These are phyloP conservation scores for Endomychus coccineus DNA, from an alignment of 2,888 invertebrate species.

Conservation along the genomic window DNA sequence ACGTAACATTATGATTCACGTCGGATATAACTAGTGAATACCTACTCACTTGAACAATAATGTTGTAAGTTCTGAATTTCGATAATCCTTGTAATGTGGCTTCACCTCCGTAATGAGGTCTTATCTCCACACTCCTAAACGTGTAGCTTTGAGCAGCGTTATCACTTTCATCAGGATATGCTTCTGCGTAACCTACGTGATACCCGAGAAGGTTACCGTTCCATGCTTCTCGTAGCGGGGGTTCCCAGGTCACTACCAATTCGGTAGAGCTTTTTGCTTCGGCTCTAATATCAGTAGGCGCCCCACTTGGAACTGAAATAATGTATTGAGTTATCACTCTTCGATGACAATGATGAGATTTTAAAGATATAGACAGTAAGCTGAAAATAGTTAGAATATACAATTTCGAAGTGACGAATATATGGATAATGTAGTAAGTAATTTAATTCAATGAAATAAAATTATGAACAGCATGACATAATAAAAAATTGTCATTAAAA, in stretches of 20 bases:
- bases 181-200: conserved; percentile 76
- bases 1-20: too few relatives aligned
- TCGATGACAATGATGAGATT: too few relatives aligned
- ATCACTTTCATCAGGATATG: conserved; percentile 27
- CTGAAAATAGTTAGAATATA: too few relatives aligned
- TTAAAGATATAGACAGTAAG: too few relatives aligned
- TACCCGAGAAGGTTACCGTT: conserved; percentile 82
- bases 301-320: conserved; percentile 64
- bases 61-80: conserved; percentile 73
- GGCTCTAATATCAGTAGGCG: conserved; percentile 72
- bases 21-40: too few relatives aligned
- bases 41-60: conserved; percentile 62
- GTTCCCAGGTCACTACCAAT: conserved; percentile 78
- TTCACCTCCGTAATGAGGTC: conserved; percentile 65
- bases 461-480: too few relatives aligned
- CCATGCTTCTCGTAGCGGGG: conserved; percentile 78
- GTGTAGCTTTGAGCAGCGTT: conserved; percentile 52
- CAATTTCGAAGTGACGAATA: too few relatives aligned
- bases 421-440: too few relatives aligned
- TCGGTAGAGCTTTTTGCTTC: conserved; percentile 82
- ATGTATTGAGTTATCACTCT: too few relatives aligned
- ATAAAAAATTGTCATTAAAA: too few relatives aligned
- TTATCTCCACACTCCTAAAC: conserved; percentile 68
- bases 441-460: too few relatives aligned
- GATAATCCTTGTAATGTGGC: conserved; percentile 62